phyloP scores from a whole-genome alignment of 2,888 invertebrate species.

The Yponomeuta evonymella region DNA sequence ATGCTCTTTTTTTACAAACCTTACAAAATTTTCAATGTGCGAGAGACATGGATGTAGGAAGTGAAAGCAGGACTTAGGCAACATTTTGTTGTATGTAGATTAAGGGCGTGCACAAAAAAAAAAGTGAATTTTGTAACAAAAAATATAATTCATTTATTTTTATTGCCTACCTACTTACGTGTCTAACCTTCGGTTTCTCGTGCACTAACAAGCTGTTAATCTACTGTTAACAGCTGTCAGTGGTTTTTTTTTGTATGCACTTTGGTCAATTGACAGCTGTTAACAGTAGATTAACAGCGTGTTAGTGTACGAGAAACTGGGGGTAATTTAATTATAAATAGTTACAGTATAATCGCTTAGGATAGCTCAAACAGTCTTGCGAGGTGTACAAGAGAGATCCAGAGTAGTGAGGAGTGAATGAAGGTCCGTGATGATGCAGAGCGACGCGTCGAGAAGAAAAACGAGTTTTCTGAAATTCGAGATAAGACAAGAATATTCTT shows the following conservation, averaged over 20 bases:
- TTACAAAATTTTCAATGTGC: too few species aligned
- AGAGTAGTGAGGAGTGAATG: not conserved
- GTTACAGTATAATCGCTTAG: not conserved
- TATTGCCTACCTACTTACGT: not conserved
- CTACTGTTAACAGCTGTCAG: too few species aligned
- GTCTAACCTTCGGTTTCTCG: not conserved
- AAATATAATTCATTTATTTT: not conserved
- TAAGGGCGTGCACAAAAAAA: not conserved
- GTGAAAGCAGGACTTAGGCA: too few species aligned
- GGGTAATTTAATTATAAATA: not conserved
- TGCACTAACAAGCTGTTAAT: too few species aligned
- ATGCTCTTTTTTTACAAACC: too few species aligned
- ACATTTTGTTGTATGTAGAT: too few species aligned
- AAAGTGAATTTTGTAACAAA: not conserved
- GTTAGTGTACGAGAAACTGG: too few species aligned
- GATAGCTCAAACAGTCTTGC: not conserved
- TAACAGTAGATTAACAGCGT: too few species aligned
- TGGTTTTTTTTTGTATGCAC: too few species aligned
- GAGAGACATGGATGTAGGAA: too few species aligned
- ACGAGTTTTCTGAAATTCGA: conserved; percentile 15
- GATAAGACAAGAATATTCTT: too few species aligned
- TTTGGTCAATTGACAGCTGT: too few species aligned
- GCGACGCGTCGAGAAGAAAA: conserved; percentile 19
- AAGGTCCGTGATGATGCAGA: conserved; percentile 11
- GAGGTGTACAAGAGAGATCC: not conserved